phyloP scores from a whole-genome alignment of 2,888 invertebrate genomes.

The Labia minor region DNA sequence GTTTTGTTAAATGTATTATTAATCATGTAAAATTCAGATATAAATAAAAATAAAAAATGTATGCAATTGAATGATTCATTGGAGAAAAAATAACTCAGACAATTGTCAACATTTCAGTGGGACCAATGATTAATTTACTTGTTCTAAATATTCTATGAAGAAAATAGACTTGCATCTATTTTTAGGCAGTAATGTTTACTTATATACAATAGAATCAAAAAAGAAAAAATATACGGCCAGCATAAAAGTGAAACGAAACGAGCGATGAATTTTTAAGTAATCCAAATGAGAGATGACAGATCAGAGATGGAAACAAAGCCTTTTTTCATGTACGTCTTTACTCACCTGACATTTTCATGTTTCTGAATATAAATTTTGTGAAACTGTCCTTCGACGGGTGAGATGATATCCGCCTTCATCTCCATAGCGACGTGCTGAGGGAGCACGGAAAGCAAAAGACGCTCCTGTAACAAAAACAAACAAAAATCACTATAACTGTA shows the following conservation, averaged over 20 bases:
- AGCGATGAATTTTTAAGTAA: not conserved
- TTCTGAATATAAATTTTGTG: constrained; percentile 92
- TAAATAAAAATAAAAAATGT: no score
- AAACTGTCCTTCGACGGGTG: constrained; percentile 82
- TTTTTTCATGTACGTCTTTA: no score
- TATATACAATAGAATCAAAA: constrained; percentile 3
- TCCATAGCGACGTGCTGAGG: constrained; percentile 88
- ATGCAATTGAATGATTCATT: no score
- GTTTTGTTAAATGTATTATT: no score
- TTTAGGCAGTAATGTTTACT: no score
- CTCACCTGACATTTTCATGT: constrained; percentile 84
- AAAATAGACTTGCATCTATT: no score
- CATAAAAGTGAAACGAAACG: not conserved
- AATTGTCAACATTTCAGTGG: no score
- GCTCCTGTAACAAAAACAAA: constrained; percentile 57
- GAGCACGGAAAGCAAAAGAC: constrained; percentile 72
- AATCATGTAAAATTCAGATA: no score
- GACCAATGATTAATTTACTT: no score
- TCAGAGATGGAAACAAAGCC: no score
- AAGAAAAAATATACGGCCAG: not conserved
- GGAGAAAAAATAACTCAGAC: no score
- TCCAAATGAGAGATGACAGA: not conserved
- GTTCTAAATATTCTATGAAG: no score
- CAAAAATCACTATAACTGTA: not conserved
- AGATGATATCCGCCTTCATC: constrained; percentile 87